These are phyloP conservation scores for Pantherophis alleghaniensis DNA, from an alignment of 2,797 vertebrate genomes.

Conservation along the genomic window DNA sequence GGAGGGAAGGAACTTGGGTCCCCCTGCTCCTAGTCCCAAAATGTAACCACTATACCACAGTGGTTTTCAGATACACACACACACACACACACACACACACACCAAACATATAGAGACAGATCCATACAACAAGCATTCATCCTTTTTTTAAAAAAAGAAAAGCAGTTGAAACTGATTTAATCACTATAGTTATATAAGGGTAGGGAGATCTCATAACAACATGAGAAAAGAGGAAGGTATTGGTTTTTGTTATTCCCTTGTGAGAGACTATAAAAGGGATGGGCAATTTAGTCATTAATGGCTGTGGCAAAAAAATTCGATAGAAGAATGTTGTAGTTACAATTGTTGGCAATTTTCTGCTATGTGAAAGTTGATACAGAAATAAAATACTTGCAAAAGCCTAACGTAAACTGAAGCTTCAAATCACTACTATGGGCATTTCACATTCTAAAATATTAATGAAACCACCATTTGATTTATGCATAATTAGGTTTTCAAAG, in stretches of 20 bases:
- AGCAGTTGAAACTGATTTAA: neutral
- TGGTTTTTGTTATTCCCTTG: neutral
- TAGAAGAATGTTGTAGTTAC: slow-evolving; percentile 4
- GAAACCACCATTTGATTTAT: slow-evolving; percentile 53
- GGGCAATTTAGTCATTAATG: slow-evolving; percentile 1
- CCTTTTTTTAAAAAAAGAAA: neutral
- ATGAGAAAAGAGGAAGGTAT: neutral
- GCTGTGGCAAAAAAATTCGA: slow-evolving; percentile 19
- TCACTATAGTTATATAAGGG: neutral
- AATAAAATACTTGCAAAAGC: slow-evolving; percentile 26
- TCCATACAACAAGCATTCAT: neutral
- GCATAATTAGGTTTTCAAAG: slow-evolving; percentile 61
- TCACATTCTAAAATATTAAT: slow-evolving; percentile 44
- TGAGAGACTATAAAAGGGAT: neutral
- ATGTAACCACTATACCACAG: neutral
- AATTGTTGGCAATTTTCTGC: slow-evolving; percentile 22
- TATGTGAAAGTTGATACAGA: slow-evolving; percentile 5
- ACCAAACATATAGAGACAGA: neutral
- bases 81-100: neutral
- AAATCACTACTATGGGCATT: slow-evolving; percentile 31
- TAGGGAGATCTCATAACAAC: neutral
- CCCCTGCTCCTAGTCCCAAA: neutral
- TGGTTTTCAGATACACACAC: neutral
- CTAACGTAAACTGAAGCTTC: slow-evolving; percentile 21
- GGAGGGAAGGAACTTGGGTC: neutral